Percentiles rank a stretch among this genome's conserved stretches.
Conservation (phyloP, 92 coral and sea anemone genomes). For the Phenganax subtilis region DNA sequence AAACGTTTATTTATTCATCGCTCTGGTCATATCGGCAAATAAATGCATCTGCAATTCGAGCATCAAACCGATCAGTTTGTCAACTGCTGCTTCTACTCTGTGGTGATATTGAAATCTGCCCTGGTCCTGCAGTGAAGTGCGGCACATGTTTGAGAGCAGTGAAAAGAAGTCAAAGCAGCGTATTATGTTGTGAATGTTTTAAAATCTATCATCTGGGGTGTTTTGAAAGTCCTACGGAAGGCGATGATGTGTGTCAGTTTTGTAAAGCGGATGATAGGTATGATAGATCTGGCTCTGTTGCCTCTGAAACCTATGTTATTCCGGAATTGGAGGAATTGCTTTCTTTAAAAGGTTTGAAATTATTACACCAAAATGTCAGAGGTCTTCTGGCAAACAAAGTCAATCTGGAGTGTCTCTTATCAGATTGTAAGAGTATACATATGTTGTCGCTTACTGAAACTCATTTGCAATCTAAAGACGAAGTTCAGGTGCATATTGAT, state of each 20-base stretch:
- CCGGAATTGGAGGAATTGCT: background rate
- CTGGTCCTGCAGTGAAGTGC: no score
- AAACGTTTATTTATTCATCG: conserved; percentile 5
- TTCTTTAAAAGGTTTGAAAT: background rate
- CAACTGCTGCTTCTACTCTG: background rate
- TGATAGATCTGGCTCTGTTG: background rate
- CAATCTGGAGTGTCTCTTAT: background rate
- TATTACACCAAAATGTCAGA: background rate
- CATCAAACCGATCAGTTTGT: background rate
- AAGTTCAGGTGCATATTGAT: background rate
- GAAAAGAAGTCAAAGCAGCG: no score
- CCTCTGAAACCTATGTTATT: background rate
- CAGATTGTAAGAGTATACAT: background rate
- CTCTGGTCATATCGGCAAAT: background rate
- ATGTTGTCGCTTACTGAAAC: background rate
- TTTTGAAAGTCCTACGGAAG: no score
- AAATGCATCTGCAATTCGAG: background rate
- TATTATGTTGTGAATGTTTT: no score
- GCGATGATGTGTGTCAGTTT: no score
- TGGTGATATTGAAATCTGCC: background rate
- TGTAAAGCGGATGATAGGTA: background rate
- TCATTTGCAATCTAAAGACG: background rate
- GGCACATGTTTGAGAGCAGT: no score
- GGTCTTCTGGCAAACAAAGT: background rate
- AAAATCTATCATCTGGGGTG: no score